phyloP scores from a whole-genome alignment of 1,140 invertebrate genomes.

The Drosophila nannoptera region DNA sequence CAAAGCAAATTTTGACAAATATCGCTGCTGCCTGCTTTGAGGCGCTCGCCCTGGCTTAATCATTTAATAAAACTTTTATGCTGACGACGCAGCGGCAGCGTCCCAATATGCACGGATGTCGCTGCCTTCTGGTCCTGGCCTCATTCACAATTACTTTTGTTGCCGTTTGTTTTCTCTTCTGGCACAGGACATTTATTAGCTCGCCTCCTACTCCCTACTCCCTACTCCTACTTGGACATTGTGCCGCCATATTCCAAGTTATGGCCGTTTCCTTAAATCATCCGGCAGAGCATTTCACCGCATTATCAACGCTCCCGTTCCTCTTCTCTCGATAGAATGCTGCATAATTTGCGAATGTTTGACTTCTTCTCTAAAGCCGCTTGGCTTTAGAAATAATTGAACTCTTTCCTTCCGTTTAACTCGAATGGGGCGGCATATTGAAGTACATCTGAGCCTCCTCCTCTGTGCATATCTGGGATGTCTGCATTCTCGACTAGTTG shows the following conservation, averaged over 20 bases:
- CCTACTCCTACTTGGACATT: no score
- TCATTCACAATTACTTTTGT: constrained; percentile 58
- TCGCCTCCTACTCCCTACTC: constrained; percentile 8
- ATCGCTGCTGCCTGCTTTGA: constrained; percentile 60
- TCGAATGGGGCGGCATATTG: no score
- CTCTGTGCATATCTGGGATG: constrained; percentile 5
- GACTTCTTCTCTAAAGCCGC: no score
- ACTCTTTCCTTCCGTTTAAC: no score
- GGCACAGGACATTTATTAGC: constrained; percentile 63
- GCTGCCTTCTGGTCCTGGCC: constrained; percentile 1
- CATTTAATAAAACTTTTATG: constrained; percentile 77
- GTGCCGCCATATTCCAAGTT: constrained; percentile 61
- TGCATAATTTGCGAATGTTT: no score
- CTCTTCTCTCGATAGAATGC: no score
- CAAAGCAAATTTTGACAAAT: constrained; percentile 64
- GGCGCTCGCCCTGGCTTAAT: constrained; percentile 65
- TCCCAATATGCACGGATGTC: background rate
- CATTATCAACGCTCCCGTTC: constrained; percentile 14
- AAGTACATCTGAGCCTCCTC: no score
- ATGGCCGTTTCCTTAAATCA: constrained; percentile 65
- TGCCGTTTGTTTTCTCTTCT: constrained; percentile 12
- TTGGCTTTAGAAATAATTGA: background rate
- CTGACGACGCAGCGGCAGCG: constrained; percentile 49
- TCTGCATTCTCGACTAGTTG: background rate
- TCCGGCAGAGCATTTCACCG: constrained; percentile 30